These are phyloP conservation scores for Laterallus jamaicensis DNA, from an alignment of 2,113 vertebrate genomes.

Conservation along the genomic window DNA sequence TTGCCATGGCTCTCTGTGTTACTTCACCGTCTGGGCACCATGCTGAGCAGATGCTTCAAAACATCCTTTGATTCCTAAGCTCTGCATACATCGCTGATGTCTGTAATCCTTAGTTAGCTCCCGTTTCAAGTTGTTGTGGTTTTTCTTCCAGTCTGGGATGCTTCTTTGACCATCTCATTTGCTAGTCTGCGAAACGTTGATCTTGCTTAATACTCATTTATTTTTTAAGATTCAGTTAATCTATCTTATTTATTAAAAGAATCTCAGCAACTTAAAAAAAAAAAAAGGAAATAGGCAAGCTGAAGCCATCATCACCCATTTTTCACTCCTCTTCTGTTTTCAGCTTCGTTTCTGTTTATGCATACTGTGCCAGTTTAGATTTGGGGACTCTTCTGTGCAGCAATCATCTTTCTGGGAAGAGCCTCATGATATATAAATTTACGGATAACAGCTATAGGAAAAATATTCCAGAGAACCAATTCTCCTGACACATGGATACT, in stretches of 20 bases:
- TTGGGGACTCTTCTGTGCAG: background rate
- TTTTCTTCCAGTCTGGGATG: background rate
- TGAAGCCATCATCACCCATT: background rate
- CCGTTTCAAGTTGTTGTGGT: background rate
- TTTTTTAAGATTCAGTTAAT: background rate
- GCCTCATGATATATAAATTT: background rate
- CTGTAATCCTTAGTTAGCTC: background rate
- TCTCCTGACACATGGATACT: background rate
- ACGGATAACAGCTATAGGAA: background rate
- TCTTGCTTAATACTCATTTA: background rate
- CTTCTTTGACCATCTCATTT: background rate
- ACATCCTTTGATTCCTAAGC: background rate
- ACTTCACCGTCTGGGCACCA: background rate
- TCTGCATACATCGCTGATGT: background rate
- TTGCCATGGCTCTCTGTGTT: fast-evolving
- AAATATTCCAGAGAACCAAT: background rate
- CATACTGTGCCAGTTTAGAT: background rate
- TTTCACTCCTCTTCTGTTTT: background rate
- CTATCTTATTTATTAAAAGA: background rate
- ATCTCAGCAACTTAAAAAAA: background rate
- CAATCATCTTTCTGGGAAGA: background rate
- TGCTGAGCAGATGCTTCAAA: background rate
- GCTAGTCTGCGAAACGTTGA: background rate
- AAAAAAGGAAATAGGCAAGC: background rate
- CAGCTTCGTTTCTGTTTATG: background rate